These are phyloP conservation scores for Colinus virginianus DNA, from an alignment of 2,113 vertebrate species.

Conservation along the genomic window DNA sequence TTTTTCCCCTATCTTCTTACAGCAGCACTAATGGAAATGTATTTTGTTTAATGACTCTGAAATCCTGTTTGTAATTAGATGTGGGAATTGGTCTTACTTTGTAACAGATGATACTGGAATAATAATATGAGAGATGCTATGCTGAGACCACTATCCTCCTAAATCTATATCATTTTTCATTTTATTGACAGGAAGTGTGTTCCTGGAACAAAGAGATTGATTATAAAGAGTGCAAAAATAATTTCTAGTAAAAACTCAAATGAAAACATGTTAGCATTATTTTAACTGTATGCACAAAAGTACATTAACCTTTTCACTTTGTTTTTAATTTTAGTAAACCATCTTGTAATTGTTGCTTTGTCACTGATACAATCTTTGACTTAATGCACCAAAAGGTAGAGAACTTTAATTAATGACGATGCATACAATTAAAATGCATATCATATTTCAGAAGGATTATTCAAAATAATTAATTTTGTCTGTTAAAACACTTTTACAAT, in stretches of 20 bases:
- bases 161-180: conserved; percentile 88
- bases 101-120: conserved; percentile 93
- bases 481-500: conserved; percentile 58
- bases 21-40: conserved; percentile 89
- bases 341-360: conserved; percentile 9
- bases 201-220: conserved; percentile 81
- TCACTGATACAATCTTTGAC: conserved; percentile 34
- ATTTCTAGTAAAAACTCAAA: conserved; percentile 76
- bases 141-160: conserved; percentile 80
- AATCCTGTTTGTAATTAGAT: conserved; percentile 94
- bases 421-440: conserved; percentile 50
- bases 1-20: conserved; percentile 77
- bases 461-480: conserved; percentile 64
- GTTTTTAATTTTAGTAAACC: conserved; percentile 67
- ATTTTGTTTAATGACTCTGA: conserved; percentile 92
- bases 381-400: conserved; percentile 45
- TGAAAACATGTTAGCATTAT: conserved; percentile 61
- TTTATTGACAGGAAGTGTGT: conserved; percentile 84
- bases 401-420: conserved; percentile 66
- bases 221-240: conserved; percentile 81
- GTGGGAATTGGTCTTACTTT: conserved; percentile 92
- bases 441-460: conserved; percentile 51
- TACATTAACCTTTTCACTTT: conserved; percentile 43
- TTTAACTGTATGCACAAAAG: conserved; percentile 32
- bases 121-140: conserved; percentile 89